phyloP scores from a whole-genome alignment of 2,113 vertebrate species.

The Calyptommatus sinebrachiatus region DNA sequence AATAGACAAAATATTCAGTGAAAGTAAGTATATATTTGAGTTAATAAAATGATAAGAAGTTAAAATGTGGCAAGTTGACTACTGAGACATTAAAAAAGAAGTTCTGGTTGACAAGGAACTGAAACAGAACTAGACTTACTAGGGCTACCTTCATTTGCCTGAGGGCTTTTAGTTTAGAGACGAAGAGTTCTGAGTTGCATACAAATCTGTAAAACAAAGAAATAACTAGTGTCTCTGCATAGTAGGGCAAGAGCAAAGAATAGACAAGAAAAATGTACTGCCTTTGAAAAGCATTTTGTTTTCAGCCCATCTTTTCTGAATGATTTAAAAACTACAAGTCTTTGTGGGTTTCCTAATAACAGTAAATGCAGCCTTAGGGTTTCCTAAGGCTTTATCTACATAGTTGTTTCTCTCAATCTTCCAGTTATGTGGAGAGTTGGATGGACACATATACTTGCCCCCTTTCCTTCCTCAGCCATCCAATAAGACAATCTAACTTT shows the following conservation, averaged over 20 bases:
- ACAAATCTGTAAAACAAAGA: constrained; percentile 22
- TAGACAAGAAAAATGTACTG: background rate
- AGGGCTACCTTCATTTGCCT: constrained; percentile 34
- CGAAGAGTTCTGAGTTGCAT: constrained; percentile 21
- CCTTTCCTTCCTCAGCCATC: too few relatives aligned
- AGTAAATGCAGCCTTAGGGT: background rate
- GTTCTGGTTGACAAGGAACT: constrained; percentile 26
- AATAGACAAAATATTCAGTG: constrained; percentile 39
- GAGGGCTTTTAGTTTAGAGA: constrained; percentile 22
- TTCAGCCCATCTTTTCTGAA: background rate
- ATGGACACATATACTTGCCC: too few relatives aligned
- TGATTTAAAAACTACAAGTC: background rate
- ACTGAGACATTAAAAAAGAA: constrained; percentile 14
- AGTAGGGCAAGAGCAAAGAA: constrained; percentile 6
- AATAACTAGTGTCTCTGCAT: constrained; percentile 3
- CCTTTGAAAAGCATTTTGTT: background rate
- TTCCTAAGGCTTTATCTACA: background rate
- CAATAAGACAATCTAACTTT: too few relatives aligned
- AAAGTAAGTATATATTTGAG: constrained; percentile 45
- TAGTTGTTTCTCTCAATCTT: too few relatives aligned
- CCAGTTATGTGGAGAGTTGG: too few relatives aligned
- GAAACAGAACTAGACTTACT: constrained; percentile 27
- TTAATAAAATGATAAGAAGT: constrained; percentile 43
- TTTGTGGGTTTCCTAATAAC: background rate
- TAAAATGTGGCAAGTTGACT: constrained; percentile 27